phyloP scores from a whole-genome alignment of 2,797 vertebrate genomes.

The Gymnodraco acuticeps region DNA sequence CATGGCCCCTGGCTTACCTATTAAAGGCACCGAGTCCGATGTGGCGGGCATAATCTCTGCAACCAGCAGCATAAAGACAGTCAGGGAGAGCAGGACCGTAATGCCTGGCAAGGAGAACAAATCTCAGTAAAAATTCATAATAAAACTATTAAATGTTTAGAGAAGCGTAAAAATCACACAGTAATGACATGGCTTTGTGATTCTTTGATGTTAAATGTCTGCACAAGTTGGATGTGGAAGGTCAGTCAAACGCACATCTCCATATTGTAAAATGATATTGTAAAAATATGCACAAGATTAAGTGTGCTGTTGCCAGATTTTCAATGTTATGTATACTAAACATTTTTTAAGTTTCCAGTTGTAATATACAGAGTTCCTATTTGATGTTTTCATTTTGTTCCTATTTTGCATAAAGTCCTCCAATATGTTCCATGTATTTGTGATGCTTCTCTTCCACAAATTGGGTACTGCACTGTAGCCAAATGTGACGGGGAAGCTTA shows the following conservation, averaged over 20 bases:
- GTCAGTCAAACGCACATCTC: neutral
- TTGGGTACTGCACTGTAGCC: too few relatives aligned
- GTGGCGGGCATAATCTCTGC: conserved; percentile 97
- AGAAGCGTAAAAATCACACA: conserved; percentile 10
- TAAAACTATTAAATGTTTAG: neutral
- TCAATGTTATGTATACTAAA: neutral
- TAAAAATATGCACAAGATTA: neutral
- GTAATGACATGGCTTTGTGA: neutral
- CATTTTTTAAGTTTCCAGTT: conserved; percentile 1
- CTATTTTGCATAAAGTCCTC: neutral
- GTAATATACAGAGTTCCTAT: neutral
- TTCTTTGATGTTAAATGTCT: conserved; percentile 8
- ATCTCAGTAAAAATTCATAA: conserved; percentile 28
- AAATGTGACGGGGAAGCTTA: conserved; percentile 12
- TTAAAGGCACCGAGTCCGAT: conserved; percentile 95
- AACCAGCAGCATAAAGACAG: conserved; percentile 96
- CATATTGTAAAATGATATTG: neutral
- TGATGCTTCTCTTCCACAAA: neutral
- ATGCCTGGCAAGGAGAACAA: conserved; percentile 86
- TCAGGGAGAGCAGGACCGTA: conserved; percentile 94
- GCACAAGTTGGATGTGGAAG: neutral
- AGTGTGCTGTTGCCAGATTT: neutral
- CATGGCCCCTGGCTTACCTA: conserved; percentile 85
- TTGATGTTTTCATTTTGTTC: conserved; percentile 1
- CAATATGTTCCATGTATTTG: neutral